These are phyloP conservation scores for Mythimna pallens DNA, from an alignment of 2,888 invertebrate species.

Conservation along the genomic window DNA sequence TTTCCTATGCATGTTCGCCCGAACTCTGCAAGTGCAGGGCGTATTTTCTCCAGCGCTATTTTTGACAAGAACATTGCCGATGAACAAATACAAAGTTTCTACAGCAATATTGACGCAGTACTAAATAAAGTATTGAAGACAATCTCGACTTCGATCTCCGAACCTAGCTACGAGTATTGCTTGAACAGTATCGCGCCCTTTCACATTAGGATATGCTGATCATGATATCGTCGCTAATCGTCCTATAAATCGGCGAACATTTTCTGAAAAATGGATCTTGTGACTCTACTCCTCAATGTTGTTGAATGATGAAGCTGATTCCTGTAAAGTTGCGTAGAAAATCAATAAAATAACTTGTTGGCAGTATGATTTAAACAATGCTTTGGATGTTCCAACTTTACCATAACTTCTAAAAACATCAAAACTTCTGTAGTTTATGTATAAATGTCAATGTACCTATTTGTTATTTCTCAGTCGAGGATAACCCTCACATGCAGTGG, in stretches of 20 bases:
- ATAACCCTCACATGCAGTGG: conserved; percentile 92
- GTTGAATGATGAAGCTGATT: background rate
- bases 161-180: background rate
- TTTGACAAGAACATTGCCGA: background rate
- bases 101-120: background rate
- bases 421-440: background rate
- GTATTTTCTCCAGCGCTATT: background rate
- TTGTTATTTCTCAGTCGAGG: conserved; percentile 77
- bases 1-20: background rate
- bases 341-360: background rate
- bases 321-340: background rate
- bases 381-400: conserved; percentile 23
- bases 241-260: no score
- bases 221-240: no score
- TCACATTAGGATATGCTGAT: background rate
- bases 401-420: background rate
- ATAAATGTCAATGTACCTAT: conserved; percentile 11
- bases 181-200: background rate
- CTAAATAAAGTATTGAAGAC: no score
- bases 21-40: background rate
- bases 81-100: background rate
- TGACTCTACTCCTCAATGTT: background rate
- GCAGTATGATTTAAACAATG: background rate
- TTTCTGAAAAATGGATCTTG: background rate
- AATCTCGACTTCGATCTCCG: background rate